These are phyloP conservation scores for Cabera pusaria DNA, from an alignment of 2,888 invertebrate genomes.

Conservation along the genomic window DNA sequence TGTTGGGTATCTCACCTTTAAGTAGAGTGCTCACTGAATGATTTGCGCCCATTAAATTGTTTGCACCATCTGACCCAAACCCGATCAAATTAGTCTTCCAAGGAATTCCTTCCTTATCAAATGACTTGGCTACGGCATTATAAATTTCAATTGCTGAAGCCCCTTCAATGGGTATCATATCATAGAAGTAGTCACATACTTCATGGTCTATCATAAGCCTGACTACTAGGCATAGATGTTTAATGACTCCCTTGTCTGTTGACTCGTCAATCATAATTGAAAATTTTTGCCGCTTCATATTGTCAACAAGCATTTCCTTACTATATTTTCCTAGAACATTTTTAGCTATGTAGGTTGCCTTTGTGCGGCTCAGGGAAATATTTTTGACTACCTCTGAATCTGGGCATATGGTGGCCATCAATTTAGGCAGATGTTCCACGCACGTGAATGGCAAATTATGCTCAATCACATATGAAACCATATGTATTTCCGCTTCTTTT, in stretches of 20 bases:
- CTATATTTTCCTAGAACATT: neutral
- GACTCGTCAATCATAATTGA: slow-evolving; percentile 1
- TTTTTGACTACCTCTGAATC: neutral
- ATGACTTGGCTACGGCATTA: neutral
- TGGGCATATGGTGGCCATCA: neutral
- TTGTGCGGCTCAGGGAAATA: neutral
- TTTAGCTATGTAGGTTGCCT: neutral
- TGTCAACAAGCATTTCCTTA: neutral
- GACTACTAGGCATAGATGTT: slow-evolving; percentile 1
- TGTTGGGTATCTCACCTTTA: slow-evolving; percentile 6
- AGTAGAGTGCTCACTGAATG: slow-evolving; percentile 17
- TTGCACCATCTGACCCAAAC: slow-evolving; percentile 26
- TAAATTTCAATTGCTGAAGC: too few relatives aligned
- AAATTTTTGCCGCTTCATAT: neutral
- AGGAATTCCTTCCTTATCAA: too few relatives aligned
- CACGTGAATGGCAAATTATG: neutral
- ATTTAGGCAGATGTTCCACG: neutral
- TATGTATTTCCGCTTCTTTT: too few relatives aligned
- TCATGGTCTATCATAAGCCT: neutral
- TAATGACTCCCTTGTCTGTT: neutral
- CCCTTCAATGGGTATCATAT: neutral
- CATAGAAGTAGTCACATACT: neutral
- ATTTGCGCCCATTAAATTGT: slow-evolving; percentile 21
- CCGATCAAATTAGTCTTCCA: slow-evolving; percentile 15
- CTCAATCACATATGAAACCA: neutral